Percentiles rank a stretch among this genome's conserved stretches.
phyloP scores from a whole-genome alignment of 2,797 vertebrate species.

The Anniella stebbinsi region DNA sequence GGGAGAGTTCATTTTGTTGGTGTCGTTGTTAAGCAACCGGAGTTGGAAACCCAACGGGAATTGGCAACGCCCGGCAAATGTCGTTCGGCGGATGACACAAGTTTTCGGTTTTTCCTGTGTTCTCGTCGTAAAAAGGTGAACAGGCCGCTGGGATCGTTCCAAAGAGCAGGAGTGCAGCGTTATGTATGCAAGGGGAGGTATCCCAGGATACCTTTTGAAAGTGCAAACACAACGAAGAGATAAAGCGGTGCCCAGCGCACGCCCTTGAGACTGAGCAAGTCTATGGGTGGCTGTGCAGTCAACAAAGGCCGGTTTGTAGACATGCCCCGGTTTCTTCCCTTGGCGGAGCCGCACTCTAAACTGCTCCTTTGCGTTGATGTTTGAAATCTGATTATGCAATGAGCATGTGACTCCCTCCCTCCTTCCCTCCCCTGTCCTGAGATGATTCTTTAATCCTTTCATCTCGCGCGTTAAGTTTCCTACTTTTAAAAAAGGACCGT shows the following conservation, averaged over 20 bases:
- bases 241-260: too few species aligned
- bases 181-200: background rate
- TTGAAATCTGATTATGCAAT: constrained; percentile 26
- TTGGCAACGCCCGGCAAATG: too few species aligned
- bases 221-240: background rate
- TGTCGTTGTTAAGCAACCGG: too few species aligned
- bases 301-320: background rate
- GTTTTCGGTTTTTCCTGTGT: background rate
- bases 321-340: background rate
- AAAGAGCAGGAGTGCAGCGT: background rate
- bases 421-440: constrained; percentile 27
- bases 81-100: too few species aligned
- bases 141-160: background rate
- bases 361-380: constrained; percentile 9
- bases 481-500: constrained; percentile 40
- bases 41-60: too few species aligned
- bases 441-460: constrained; percentile 70
- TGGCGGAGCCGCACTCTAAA: background rate
- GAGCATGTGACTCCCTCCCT: constrained; percentile 1
- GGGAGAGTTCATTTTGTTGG: too few species aligned
- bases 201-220: background rate
- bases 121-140: background rate
- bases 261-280: background rate
- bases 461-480: constrained; percentile 42
- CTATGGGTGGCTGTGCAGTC: background rate